Base-by-base conservation (phyloP, 2,888 invertebrate species). In the Zygaena filipendulae region DNA sequence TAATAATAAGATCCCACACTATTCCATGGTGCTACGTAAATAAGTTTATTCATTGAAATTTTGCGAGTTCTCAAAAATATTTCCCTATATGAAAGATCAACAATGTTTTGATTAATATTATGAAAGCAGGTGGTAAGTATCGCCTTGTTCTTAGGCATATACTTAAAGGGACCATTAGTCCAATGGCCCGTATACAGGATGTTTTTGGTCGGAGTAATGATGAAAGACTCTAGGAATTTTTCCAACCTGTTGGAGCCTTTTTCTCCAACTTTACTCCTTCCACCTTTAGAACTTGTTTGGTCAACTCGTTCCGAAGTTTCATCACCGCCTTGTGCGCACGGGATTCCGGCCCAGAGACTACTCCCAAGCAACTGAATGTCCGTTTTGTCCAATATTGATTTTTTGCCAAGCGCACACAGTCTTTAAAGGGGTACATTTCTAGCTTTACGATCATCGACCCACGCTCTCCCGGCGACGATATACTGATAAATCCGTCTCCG, bases 381-480 rank as follows among this genome's bases (percentile, higher is more conserved):
- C 32, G 4, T 16, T 32, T 27, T 3, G 18, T 27, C 31, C 31
- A 31, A 7, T 31, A 31, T 2, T 23, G 27, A 27, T 27, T 31
- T n/a, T 31, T 36, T 19, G 32, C n/a, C n/a, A n/a, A n/a, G n/a
- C n/a, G n/a, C n/a, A n/a, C n/a, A n/a, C 29, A 32, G 12, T 32
- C 27, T 32, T 32, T 36, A 32, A 32, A 32, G 4, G 36, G 28
- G 28, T 33, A 35, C 2, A 37, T 32, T 33, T 38, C 33, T 21
- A 39, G 21, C 18, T 39, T 39, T 12, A 36, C 23, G 14, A 39
- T 14, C 30, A 32, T 39, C 14, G 11, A 29, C 32, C 36, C 39
- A 39, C 34, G 35, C 30, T 33, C 35, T 25, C 36, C 33, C 39
- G 36, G 29, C 28, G 32, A 26, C 23, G 31, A 21, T 26, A 39